Evolutionary conservation across 2,797 vertebrate species (phyloP).

Genomic region (Emydoidea blandingii): DNA sequence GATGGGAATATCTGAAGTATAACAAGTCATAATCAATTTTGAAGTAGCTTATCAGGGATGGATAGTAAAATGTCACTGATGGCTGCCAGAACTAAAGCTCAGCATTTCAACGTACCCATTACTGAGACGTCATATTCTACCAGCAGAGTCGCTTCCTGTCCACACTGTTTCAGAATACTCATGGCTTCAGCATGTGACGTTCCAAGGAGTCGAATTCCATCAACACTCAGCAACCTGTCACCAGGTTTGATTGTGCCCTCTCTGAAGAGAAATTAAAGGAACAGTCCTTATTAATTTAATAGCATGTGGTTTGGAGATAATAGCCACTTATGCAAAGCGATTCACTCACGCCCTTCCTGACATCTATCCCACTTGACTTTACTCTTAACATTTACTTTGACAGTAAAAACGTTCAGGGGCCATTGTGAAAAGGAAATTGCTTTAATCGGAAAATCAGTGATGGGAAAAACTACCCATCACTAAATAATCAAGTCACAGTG

Average conservation of each 20-base stretch:
- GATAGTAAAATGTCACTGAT: constrained; percentile 16
- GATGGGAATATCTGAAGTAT: constrained; percentile 32
- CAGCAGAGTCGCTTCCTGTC: constrained; percentile 95
- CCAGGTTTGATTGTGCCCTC: constrained; percentile 96
- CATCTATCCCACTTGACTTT: constrained; percentile 52
- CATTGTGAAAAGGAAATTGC: constrained; percentile 60
- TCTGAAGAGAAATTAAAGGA: constrained; percentile 80
- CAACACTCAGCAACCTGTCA: constrained; percentile 94
- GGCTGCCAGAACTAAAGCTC: neutral
- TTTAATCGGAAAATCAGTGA: constrained; percentile 71
- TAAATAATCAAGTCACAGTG: constrained; percentile 58
- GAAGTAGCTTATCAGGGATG: constrained; percentile 53
- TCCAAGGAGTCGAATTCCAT: constrained; percentile 96
- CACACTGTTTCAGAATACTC: constrained; percentile 97
- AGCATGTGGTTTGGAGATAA: constrained; percentile 54
- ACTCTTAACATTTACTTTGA: constrained; percentile 70
- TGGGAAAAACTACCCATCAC: constrained; percentile 65
- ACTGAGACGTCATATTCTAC: constrained; percentile 97
- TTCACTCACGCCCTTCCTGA: constrained; percentile 25
- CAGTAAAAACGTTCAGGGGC: constrained; percentile 42
- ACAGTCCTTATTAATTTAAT: constrained; percentile 64
- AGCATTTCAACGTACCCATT: constrained; percentile 89
- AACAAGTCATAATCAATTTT: constrained; percentile 35
- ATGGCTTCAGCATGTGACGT: constrained; percentile 94
- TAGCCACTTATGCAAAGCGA: constrained; percentile 31